phyloP scores from a whole-genome alignment of 2,113 vertebrate species.

The Canis aureus region DNA sequence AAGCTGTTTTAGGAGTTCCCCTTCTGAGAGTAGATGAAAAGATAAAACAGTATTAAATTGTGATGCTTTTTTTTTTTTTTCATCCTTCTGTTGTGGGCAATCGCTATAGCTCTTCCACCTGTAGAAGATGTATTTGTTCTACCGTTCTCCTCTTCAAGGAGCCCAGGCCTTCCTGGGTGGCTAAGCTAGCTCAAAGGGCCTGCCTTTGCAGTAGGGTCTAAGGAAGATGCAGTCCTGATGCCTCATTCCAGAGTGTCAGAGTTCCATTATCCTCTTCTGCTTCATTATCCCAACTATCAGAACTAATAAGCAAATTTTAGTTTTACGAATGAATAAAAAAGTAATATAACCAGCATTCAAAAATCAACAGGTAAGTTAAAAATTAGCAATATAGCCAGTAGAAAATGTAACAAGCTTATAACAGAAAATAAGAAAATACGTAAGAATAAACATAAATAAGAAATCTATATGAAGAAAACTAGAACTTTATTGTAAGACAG shows the following conservation, averaged over 20 bases:
- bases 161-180: neutral
- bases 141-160: neutral
- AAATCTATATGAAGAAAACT: neutral
- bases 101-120: neutral
- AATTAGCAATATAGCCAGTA: neutral
- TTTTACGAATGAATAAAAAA: neutral
- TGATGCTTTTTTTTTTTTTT: neutral
- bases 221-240: neutral
- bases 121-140: neutral
- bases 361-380: neutral
- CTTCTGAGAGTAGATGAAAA: neutral
- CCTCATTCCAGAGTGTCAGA: neutral
- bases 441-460: neutral
- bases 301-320: neutral
- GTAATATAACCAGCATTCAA: neutral
- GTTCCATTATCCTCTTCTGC: neutral
- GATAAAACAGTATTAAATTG: neutral
- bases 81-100: neutral
- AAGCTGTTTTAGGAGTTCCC: neutral
- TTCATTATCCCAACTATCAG: neutral
- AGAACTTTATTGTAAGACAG: neutral
- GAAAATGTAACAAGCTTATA: neutral
- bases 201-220: neutral
- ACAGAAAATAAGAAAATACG: neutral
- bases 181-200: neutral